Evolutionary conservation across 2,888 invertebrate genomes (phyloP), one percentile per base, ranked within the genome.

Genomic region (Aplocera efformata): DNA sequence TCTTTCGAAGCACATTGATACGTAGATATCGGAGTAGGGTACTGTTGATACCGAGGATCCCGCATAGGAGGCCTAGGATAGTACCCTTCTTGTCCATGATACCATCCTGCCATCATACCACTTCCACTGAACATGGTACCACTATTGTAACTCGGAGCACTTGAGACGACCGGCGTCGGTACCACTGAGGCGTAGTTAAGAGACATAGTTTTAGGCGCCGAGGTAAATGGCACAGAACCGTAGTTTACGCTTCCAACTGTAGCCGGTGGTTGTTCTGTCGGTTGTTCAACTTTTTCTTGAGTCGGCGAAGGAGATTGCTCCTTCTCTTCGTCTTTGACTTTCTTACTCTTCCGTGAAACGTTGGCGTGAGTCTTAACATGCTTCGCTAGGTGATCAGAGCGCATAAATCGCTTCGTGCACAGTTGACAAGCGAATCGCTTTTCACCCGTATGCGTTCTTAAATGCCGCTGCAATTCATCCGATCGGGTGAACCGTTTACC

Each of bases 381-480:
- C 75, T 98, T 98, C 46, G 93, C 94, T n/a, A 98, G 89, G 72
- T 98, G 98, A 72, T 98, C 98, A 48, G 96, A 96, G 10, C 98
- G 89, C 92, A 96, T 97, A 78, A 98, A 98, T 32, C 95, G 90
- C 73, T 98, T 98, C 24, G 92, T 91, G 75, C 98, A 98, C n/a
- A 93, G 90, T 27, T 92, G 91, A 67, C 98, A 98, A 1, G 93
- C 91, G 72, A 97, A 97, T 22, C 96, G 89, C 58, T 97, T 96
- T 71, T 97, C 97, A 0, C 95, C 96, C 0, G 97, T 94, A 67
- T 98, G 97, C 0, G 96, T 97, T 20, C 97, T 89, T 9, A 94
- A 83, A 67, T 98, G 98, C 27, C 97, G 90, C 71, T 96, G 96
- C 21, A 98, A 84, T 69, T 98, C 97, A 69, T 98, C 97, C 22